phyloP scores from a whole-genome alignment of 2,888 invertebrate species.

The Agrochola lychnidis region DNA sequence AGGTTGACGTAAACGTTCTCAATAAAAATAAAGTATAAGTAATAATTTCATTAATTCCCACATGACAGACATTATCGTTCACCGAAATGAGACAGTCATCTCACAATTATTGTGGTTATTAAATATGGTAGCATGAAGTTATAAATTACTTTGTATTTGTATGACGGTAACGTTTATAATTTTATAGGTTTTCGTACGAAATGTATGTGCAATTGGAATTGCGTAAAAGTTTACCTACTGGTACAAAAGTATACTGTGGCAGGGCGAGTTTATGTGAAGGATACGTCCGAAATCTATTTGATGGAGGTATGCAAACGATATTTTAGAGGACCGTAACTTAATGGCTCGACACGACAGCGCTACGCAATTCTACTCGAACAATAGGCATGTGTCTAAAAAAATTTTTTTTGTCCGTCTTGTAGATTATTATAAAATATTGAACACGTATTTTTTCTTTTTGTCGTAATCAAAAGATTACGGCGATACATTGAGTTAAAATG shows the following conservation, averaged over 20 bases:
- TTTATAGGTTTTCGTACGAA: conserved; percentile 12
- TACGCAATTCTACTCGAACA: too few species aligned
- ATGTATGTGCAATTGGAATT: background rate
- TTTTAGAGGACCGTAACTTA: background rate
- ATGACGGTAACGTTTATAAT: conserved; percentile 14
- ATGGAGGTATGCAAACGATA: background rate
- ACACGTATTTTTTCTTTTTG: too few species aligned
- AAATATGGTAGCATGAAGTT: conserved; percentile 43
- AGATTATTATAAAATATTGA: too few species aligned
- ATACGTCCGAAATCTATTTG: background rate
- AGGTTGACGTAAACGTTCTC: conserved; percentile 39
- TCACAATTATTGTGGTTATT: conserved; percentile 49
- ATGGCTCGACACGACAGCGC: too few species aligned
- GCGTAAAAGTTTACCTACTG: background rate
- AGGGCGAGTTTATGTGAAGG: background rate
- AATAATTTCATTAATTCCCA: conserved; percentile 54
- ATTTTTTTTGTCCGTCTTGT: too few species aligned
- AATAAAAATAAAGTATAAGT: conserved; percentile 41
- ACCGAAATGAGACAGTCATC: conserved; percentile 49
- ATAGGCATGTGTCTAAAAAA: too few species aligned
- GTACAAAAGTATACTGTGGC: background rate
- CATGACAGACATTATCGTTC: conserved; percentile 40
- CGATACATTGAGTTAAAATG: too few species aligned
- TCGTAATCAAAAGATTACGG: too few species aligned
- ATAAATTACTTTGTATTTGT: conserved; percentile 54